These are phyloP conservation scores for Acromyrmex charruanus DNA, from an alignment of 1,140 invertebrate genomes.

Conservation along the genomic window DNA sequence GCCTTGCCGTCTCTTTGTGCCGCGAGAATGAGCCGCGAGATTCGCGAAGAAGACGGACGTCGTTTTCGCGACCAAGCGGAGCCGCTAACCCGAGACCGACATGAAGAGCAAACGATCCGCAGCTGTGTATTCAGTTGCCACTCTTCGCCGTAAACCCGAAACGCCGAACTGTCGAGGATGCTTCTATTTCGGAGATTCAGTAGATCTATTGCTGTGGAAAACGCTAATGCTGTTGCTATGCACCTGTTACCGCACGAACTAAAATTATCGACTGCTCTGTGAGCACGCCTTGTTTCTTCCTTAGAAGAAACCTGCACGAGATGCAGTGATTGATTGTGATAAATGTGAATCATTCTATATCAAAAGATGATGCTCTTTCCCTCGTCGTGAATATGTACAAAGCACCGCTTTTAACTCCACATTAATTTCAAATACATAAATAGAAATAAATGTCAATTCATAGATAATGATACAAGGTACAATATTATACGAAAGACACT, in stretches of 20 bases:
- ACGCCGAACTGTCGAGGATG: conserved; percentile 40
- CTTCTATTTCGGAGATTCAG: conserved; percentile 62
- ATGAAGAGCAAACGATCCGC: conserved; percentile 42
- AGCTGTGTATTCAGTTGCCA: conserved; percentile 40
- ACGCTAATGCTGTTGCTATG: conserved; percentile 27
- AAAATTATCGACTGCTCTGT: conserved; percentile 12
- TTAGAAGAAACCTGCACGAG: neutral
- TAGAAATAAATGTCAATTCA: neutral
- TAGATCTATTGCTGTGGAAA: conserved; percentile 7
- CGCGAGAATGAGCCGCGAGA: neutral
- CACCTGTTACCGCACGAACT: conserved; percentile 31
- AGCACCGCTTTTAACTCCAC: neutral
- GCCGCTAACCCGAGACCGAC: conserved; percentile 20
- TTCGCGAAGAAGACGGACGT: conserved; percentile 48
- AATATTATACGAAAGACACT: no score
- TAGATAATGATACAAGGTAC: neutral
- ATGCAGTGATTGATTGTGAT: neutral
- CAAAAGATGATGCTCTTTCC: neutral
- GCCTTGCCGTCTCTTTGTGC: conserved; percentile 15
- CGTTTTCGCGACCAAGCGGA: conserved; percentile 37
- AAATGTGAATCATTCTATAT: neutral
- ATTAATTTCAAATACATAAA: neutral
- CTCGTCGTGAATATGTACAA: neutral
- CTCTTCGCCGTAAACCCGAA: conserved; percentile 13
- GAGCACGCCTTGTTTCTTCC: neutral